Evolutionary conservation across 2,888 invertebrate species (phyloP), one percentile per base, ranked within the genome.

Genomic region (Dasypogon diadema): DNA sequence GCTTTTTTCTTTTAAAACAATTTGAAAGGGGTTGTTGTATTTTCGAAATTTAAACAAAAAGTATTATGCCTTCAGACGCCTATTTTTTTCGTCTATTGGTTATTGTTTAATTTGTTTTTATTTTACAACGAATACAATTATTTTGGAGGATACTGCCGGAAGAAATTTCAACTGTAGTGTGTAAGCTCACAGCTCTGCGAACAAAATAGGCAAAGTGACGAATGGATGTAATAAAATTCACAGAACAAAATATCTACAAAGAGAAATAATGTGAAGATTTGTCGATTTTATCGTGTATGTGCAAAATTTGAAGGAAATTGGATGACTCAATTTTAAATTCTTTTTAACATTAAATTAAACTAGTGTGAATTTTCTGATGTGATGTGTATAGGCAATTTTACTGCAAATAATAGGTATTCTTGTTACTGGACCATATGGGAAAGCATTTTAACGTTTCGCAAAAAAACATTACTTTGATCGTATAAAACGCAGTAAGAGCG

Each of bases 131-230:
- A 46, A 18, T 56, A 14, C 56, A 24, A 56, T 26, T n/a, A 54
- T 70, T 51, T 70, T 54, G 54, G 70, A 70, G 70, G 65, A 68
- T 51, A 54, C 54, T 54, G 70, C 51, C 42, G 70, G 70, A 70
- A 30, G 63, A 58, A 74, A 48, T 74, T 74, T 74, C 58, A 46
- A 46, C 58, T 74, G 24, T 60, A 63, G 24, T 60, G 54, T 37
- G 22, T 30, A 51, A 48, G 54, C 51, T 54, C 51, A 70, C 54
- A 54, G 16, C 54, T 54, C 60, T 70, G 75, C 79, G 78, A 79
- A 79, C 55, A 79, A 79, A 79, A 79, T 79, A 79, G 79, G 79
- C 79, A 77, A 55, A 73, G 72, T 55, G 24, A 56, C 24, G 42
- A 79, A 77, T 48, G 74, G 74, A 74, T 60, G 24, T 21, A 68